Percentiles rank a stretch among this genome's conserved stretches.
Conservation (phyloP, 2,113 vertebrate species). For the Orientallactaga bullata region DNA sequence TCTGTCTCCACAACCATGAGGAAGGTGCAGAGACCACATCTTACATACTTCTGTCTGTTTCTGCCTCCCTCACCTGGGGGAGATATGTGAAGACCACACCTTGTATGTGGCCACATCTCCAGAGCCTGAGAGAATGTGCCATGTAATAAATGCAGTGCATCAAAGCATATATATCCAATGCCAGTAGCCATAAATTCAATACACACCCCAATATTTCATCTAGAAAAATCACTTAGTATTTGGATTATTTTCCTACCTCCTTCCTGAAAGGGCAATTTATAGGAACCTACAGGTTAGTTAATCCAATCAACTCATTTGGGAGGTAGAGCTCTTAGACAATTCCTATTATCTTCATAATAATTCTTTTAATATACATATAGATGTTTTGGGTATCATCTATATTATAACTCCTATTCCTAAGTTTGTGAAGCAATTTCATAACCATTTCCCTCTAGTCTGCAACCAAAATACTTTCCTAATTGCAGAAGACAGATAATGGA, state of each 20-base stretch:
- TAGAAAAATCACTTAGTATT: not conserved
- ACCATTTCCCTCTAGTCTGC: conserved; percentile 59
- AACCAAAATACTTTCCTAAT: conserved; percentile 72
- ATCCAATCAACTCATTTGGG: conserved; percentile 24
- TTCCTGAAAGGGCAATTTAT: not conserved
- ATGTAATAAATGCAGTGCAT: not conserved
- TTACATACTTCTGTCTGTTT: not conserved
- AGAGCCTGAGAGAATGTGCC: not conserved
- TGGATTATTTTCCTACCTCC: not conserved
- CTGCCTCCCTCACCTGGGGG: not conserved
- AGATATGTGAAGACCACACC: not conserved
- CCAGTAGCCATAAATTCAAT: not conserved
- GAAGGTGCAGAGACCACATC: not conserved
- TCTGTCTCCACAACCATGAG: not conserved
- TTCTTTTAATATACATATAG: conserved; percentile 24
- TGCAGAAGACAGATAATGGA: conserved; percentile 65
- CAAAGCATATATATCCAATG: not conserved
- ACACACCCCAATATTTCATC: too few relatives aligned
- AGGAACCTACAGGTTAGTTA: conserved; percentile 19
- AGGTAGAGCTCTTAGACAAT: conserved; percentile 30
- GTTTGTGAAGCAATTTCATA: conserved; percentile 53
- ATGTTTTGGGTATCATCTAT: conserved; percentile 41
- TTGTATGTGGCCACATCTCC: not conserved
- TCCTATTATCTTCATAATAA: conserved; percentile 35
- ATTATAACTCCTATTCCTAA: conserved; percentile 37